Base-by-base conservation (phyloP, 1,140 invertebrate species). In the Camponotus floridanus region DNA sequence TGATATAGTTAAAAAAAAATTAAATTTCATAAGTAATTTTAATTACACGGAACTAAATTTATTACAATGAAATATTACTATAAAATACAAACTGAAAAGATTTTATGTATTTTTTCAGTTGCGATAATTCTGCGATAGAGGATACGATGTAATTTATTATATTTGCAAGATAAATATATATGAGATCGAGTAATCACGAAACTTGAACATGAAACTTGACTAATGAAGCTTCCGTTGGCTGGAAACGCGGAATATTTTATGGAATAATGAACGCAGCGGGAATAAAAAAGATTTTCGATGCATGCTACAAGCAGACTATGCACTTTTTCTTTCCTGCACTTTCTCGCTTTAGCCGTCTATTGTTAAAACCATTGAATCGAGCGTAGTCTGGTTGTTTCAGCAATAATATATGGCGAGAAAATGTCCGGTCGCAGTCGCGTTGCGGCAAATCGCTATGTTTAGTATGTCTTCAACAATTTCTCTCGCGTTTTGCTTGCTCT, bases 331-430 rank as follows among this genome's bases (percentile, higher is more conserved):
- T 18, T n/a, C 39, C 33, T 57, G 33, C 6, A 13, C 65, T 68
- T 79, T 33, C 8, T 31, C 8, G 4, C 2, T 79, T 67, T 48
- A 78, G 45, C 4, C n/a, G n/a, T 1, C 9, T 65, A 68, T 67
- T 51, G 76, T 78, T 79, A 55, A 79, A 67, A n/a, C 76, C 51
- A 79, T 33, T 79, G 33, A 79, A 68, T 79, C 33, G 64, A 79
- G n/a, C 15, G 45, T 45, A 51, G 45, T 55, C n/a, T 7, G 13
- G 33, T 15, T 31, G 33, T 55, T 68, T n/a, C 45, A 79, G 13
- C 13, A 8, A 39, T 67, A 79, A 79, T 79, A 79, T 48, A 8
- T 6, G 6, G 15, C 45, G 62, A n/a, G 26, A 42, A 68, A 78
- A 79, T n/a, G 8, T 68, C 2, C 33, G 33, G 11, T 68, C 8